Base-by-base conservation (phyloP, 2,113 vertebrate genomes). In the Odontophorus gujanensis region DNA sequence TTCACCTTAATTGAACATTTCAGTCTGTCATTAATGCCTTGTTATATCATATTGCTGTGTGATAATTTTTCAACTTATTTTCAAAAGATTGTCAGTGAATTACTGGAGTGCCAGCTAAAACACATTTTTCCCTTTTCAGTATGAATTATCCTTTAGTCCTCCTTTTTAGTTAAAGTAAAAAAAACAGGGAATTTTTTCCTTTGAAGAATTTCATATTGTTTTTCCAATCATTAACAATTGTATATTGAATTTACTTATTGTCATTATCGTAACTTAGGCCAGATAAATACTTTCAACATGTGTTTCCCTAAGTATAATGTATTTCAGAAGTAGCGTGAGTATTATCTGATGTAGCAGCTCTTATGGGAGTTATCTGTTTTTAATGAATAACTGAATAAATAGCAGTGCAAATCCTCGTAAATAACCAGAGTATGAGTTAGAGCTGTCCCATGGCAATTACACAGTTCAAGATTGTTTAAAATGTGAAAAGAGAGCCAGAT, bases 381-480 rank as follows among this genome's bases (percentile, higher is more conserved):
- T 98, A 98, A 98, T 98, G 97, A 98, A 97, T 92, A 89, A 82
- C 85, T 0, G 3, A 71, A 30, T 67, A 80, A 58, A 45, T 74
- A 74, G 51, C 34, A 84, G 72, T 84, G 87, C 84, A 97, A 96
- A 96, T 96, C 91, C 85, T 86, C 0, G 0, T 85, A 91, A 95
- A 92, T 92, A 66, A 88, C 82, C 51, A 67, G 58, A 90, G 19
- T 43, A 77, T 62, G 74, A 91, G 69, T 93, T 95, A 87, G 67
- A 90, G 89, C 47, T 5, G 25, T 94, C 91, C 85, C 88, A 71
- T 87, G 85, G 51, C 55, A 90, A 92, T 96, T 94, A 65, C 30
- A 68, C 66, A 71, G n/a, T 80, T 89, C 91, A 87, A 16, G 43
- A 32, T 75, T 68, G 22, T 82, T 95, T 93, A 87, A 93, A 95